Conservation (phyloP, 2,888 invertebrate genomes). For the Endotricha flammealis region DNA sequence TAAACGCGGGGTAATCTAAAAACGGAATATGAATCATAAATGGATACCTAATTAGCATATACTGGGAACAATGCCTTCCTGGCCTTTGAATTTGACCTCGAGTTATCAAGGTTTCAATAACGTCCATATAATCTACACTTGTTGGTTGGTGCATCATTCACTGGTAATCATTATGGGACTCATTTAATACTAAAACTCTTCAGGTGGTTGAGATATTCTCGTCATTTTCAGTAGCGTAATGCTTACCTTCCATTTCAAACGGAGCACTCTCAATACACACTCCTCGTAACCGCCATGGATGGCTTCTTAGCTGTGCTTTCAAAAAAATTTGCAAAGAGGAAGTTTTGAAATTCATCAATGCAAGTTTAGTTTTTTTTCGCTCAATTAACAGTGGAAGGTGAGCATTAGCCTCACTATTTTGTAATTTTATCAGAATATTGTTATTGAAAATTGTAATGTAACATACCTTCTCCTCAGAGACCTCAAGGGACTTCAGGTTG, state of each 20-base stretch:
- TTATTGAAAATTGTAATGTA: constrained; percentile 5
- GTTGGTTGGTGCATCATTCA: constrained; percentile 68
- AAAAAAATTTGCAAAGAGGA: too few species aligned
- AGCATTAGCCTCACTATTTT: too few species aligned
- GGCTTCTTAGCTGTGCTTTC: too few species aligned
- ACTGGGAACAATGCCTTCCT: constrained; percentile 20
- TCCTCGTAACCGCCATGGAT: background rate
- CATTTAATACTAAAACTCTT: too few species aligned
- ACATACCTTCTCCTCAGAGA: constrained; percentile 98
- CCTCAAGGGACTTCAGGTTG: constrained; percentile 99
- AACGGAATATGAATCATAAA: constrained; percentile 22
- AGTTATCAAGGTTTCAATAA: constrained; percentile 13
- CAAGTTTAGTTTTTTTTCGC: too few species aligned
- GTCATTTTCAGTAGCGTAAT: constrained; percentile 4
- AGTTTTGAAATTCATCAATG: too few species aligned
- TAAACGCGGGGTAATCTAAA: too few species aligned
- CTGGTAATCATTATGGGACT: constrained; percentile 2
- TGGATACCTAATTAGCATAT: constrained; percentile 21
- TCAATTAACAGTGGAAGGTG: too few species aligned
- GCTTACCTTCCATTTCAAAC: too few species aligned
- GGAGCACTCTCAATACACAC: too few species aligned
- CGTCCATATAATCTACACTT: constrained; percentile 6
- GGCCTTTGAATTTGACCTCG: constrained; percentile 19
- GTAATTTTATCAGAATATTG: background rate
- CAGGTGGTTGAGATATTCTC: too few species aligned